Base-by-base conservation (phyloP, 2,113 vertebrate species). In the Coptodon bakossiorum region DNA sequence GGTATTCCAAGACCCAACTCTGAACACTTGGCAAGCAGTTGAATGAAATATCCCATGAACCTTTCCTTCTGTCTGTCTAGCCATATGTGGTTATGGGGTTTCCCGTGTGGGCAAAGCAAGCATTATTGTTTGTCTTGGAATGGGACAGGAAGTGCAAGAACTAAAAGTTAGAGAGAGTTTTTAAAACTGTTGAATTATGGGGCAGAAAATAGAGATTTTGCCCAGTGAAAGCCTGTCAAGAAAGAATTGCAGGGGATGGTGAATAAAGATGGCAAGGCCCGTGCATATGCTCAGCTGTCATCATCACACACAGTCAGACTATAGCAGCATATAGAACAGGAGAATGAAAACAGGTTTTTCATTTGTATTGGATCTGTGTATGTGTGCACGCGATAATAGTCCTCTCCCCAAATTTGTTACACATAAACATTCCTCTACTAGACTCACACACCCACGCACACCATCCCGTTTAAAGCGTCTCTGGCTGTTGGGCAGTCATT, bases 341-440 rank as follows among this genome's bases (percentile, higher is more conserved):
- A 84, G 88, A 94, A 89, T 82, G 57, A 94, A 93, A 94, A 95
- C 90, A 91, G 83, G 91, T 93, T 88, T 68, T 86, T 76, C 88
- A 84, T 87, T 95, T 95, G 86, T 63, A 91, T 89, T 95, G 89
- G 86, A 90, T 88, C 31, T 63, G 24, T 40, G 71, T 82, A 40
- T 50, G 78, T 82, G 80, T 43, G 80, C 84, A 83, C 61, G 81
- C 83, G 61, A 91, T 92, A 93, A 94, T 87, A 91, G 91, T 56
- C 76, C 45, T 68, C 85, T 78, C 83, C 85, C 66, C 84, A 59
- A 83, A 56, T 73, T 56, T 76, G 82, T 83, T 86, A 27, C 87
- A 83, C 86, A 81, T 78, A 94, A 91, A 89, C 89, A 90, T 86
- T 91, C 86, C 82, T 85, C 63, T 50, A 16, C 56, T 90, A 83